A percentile compares a stretch with the other conserved stretches of the same genome.
phyloP scores from a whole-genome alignment of 2,888 invertebrate species.

The Limnephilus lunatus region DNA sequence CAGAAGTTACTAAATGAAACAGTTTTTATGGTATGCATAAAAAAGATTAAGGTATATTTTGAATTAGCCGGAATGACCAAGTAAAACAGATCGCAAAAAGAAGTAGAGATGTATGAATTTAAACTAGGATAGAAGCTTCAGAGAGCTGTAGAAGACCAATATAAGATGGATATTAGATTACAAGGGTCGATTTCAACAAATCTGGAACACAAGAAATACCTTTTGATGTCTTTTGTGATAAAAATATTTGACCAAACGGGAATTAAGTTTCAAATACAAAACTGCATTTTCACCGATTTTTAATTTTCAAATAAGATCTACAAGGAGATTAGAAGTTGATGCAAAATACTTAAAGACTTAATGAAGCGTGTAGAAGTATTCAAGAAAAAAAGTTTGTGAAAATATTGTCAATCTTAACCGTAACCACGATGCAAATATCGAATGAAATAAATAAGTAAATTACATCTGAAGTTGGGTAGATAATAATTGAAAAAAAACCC shows the following conservation, averaged over 20 bases:
- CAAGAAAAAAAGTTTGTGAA: background rate
- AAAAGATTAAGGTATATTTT: background rate
- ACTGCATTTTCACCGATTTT: no score
- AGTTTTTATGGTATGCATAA: background rate
- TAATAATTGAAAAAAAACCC: background rate
- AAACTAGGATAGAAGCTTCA: background rate
- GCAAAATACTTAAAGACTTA: background rate
- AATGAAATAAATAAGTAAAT: background rate
- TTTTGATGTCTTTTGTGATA: no score
- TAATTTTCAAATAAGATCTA: background rate
- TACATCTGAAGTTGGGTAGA: background rate
- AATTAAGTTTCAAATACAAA: no score
- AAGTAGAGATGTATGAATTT: background rate
- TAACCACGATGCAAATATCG: no score
- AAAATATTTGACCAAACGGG: no score
- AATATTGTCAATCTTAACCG: background rate
- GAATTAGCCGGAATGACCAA: background rate
- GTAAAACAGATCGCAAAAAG: background rate
- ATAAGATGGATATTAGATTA: no score
- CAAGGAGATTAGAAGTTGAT: background rate
- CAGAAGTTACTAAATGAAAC: no score
- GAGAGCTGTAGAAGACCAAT: background rate
- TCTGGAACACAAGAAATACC: no score
- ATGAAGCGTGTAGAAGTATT: background rate
- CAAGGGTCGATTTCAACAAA: background rate